Conservation (phyloP, 2,113 vertebrate species). For the Setophaga coronata region DNA sequence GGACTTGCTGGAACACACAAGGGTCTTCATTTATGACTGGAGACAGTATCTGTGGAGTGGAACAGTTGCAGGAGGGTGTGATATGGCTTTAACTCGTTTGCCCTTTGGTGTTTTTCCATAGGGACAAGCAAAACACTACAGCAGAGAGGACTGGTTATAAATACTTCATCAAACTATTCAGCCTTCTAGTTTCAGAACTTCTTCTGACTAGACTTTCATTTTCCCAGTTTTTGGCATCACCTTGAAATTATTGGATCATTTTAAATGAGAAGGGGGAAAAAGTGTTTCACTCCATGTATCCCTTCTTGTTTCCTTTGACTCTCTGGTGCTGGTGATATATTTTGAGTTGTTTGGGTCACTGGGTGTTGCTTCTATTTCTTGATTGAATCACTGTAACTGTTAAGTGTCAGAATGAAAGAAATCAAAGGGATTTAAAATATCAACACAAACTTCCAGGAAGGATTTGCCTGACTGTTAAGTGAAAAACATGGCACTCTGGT, state of each 20-base stretch:
- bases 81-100: background rate
- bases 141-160: background rate
- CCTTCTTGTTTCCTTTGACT: background rate
- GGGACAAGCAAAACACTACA: background rate
- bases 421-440: constrained; percentile 44
- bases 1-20: background rate
- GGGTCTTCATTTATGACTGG: background rate
- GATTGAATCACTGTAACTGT: background rate
- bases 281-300: background rate
- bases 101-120: background rate
- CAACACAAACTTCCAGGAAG: constrained; percentile 35
- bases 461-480: constrained; percentile 19
- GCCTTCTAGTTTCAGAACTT: background rate
- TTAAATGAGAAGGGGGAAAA: background rate
- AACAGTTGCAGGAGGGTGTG: background rate
- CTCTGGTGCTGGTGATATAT: background rate
- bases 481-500: constrained; percentile 28
- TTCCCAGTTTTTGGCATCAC: background rate
- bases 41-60: background rate
- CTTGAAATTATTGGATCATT: background rate
- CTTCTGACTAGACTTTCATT: background rate
- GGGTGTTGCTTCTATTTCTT: background rate
- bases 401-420: constrained; percentile 23
- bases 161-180: background rate
- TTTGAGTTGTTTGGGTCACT: constrained; percentile 22